Evolutionary conservation across 2,113 vertebrate genomes (phyloP).

Genomic region (Chiloscyllium plagiosum): DNA sequence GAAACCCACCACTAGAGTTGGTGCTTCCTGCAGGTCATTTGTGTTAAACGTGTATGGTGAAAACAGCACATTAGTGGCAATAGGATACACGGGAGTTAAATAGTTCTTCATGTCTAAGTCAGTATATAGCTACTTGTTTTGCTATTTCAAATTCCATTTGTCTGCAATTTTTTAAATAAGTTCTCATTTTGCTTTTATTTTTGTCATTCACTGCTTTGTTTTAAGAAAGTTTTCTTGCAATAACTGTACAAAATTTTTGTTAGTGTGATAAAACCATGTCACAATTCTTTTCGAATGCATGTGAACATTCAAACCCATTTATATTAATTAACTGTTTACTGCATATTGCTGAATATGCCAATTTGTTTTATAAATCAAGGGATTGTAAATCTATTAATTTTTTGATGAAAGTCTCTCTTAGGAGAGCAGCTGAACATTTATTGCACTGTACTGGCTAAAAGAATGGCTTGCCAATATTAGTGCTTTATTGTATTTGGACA

Average conservation of each 20-base stretch:
- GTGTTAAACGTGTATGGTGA: not conserved
- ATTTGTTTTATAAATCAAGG: not conserved
- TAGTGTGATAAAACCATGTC: not conserved
- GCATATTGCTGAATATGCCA: not conserved
- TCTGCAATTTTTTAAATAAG: not conserved
- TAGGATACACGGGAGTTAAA: not conserved
- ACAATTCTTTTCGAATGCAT: not conserved
- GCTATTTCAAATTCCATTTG: not conserved
- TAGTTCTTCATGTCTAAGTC: not conserved
- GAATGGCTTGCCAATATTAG: not conserved
- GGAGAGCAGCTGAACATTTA: not conserved
- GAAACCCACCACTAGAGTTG: not conserved
- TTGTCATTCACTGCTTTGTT: not conserved
- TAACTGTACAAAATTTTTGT: not conserved
- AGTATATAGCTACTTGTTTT: not conserved
- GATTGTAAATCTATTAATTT: not conserved
- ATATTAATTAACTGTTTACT: not conserved
- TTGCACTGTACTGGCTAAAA: not conserved
- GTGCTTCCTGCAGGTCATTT: not conserved
- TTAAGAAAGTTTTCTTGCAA: not conserved
- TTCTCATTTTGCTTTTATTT: not conserved
- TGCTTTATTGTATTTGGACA: not conserved
- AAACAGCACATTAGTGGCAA: not conserved
- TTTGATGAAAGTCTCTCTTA: not conserved
- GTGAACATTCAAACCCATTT: not conserved